Percentiles rank a stretch among this genome's conserved stretches.
phyloP scores from a whole-genome alignment of 2,888 invertebrate species.

The Clunio marinus region DNA sequence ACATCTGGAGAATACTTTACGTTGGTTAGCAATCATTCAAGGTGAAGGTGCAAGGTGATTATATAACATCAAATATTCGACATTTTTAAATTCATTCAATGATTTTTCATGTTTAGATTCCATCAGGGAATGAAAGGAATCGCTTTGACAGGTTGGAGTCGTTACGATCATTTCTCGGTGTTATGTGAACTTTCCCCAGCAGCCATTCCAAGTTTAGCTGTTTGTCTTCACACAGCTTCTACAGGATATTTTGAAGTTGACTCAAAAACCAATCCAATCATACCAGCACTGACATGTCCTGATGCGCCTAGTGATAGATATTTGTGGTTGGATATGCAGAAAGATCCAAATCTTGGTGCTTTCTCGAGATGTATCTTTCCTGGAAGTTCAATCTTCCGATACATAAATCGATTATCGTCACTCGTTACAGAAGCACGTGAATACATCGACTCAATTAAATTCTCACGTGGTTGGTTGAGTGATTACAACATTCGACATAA shows the following conservation, averaged over 20 bases:
- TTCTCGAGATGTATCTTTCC: conserved; percentile 63
- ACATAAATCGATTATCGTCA: conserved; percentile 49
- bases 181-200: conserved; percentile 65
- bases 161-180: conserved; percentile 67
- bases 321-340: conserved; percentile 57
- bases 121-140: conserved; percentile 49
- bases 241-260: conserved; percentile 59
- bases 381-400: conserved; percentile 57
- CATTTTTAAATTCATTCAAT: not conserved
- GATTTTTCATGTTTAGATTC: conserved; percentile 43
- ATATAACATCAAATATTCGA: no score
- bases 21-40: conserved; percentile 65
- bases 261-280: conserved; percentile 52
- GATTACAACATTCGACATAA: conserved; percentile 65
- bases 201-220: conserved; percentile 61
- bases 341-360: conserved; percentile 60
- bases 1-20: conserved; percentile 66
- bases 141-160: conserved; percentile 50
- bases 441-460: conserved; percentile 45
- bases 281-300: conserved; percentile 57
- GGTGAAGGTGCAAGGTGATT: conserved; percentile 54
- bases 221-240: conserved; percentile 57
- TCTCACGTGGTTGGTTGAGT: conserved; percentile 60
- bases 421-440: conserved; percentile 49
- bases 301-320: conserved; percentile 43